Conservation (phyloP, 2,113 vertebrate species). For the Sceloporus undulatus region DNA sequence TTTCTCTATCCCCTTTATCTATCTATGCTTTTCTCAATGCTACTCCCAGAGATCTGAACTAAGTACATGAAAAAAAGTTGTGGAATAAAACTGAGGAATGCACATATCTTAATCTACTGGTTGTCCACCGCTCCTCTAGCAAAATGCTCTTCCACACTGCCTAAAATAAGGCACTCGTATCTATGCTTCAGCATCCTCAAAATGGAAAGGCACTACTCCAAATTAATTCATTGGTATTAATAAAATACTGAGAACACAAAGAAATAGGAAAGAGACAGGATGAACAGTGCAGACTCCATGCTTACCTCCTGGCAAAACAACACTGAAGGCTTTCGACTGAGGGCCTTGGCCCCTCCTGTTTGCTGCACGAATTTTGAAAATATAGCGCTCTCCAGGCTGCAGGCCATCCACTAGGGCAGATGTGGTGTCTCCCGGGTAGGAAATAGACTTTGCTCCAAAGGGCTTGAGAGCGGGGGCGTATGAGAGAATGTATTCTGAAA, state of each 20-base stretch:
- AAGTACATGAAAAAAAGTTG: not conserved
- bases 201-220: constrained; percentile 35
- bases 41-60: not conserved
- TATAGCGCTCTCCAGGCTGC: constrained; percentile 93
- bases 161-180: not conserved
- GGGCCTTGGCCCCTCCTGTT: constrained; percentile 95
- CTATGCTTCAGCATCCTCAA: not conserved
- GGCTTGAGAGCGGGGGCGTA: constrained; percentile 97
- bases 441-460: constrained; percentile 94
- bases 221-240: not conserved
- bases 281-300: rapidly evolving
- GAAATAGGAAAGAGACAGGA: not conserved
- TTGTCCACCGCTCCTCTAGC: not conserved
- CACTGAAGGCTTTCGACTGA: constrained; percentile 92
- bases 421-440: constrained; percentile 85
- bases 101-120: not conserved
- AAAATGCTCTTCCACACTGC: not conserved
- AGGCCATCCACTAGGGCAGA: constrained; percentile 92
- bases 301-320: constrained; percentile 92
- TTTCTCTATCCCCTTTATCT: not conserved
- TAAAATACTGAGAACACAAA: constrained; percentile 28
- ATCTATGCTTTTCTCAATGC: not conserved
- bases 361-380: constrained; percentile 96
- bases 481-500: constrained; percentile 97
- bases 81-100: not conserved